Conservation (phyloP, 2,797 vertebrate species). For the Simalia tracyae region DNA sequence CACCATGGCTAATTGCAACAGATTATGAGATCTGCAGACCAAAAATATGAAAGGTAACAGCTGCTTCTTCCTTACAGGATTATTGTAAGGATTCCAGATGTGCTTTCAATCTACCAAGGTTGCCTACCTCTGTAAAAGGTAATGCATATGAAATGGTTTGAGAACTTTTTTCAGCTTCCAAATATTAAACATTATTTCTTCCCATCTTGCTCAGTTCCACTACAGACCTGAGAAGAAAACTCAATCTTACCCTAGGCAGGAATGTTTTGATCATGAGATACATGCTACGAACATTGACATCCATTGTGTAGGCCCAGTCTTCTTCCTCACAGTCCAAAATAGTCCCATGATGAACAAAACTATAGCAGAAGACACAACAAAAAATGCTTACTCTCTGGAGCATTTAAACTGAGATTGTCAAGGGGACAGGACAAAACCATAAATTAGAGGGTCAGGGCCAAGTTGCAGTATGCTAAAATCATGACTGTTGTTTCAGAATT, state of each 20-base stretch:
- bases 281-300: conserved; percentile 92
- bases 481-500: not conserved
- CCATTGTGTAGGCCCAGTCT: conserved; percentile 96
- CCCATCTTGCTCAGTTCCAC: not conserved
- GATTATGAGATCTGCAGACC: not conserved
- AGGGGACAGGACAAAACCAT: not conserved
- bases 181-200: not conserved
- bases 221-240: not conserved
- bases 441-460: not conserved
- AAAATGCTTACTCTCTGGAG: not conserved
- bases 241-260: conserved; percentile 84
- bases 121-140: not conserved
- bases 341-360: conserved; percentile 92
- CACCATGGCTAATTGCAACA: not conserved
- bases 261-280: conserved; percentile 92
- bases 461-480: not conserved
- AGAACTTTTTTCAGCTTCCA: not conserved
- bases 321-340: conserved; percentile 89
- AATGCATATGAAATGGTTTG: not conserved
- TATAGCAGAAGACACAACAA: conserved; percentile 48
- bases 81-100: not conserved
- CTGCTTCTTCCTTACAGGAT: not conserved
- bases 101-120: not conserved
- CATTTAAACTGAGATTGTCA: not conserved
- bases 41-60: not conserved